phyloP scores from a whole-genome alignment of 2,888 invertebrate genomes.

The Pogonocherus hispidulus region DNA sequence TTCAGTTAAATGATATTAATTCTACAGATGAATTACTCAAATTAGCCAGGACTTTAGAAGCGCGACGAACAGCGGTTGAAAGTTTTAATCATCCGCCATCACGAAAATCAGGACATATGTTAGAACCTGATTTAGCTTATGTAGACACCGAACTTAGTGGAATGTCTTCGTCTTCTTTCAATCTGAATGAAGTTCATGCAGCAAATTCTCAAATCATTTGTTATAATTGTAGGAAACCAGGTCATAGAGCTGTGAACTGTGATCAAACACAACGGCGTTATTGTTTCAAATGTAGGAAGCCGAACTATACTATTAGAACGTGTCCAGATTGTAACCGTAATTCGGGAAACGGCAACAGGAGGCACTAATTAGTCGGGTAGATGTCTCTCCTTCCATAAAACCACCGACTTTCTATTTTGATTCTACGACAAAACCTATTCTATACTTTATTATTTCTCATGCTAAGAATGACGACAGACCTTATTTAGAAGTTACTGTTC shows the following conservation, averaged over 20 bases:
- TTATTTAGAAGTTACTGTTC: constrained; percentile 22
- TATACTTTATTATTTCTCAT: constrained; percentile 34
- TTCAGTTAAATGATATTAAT: constrained; percentile 23
- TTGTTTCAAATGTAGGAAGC: constrained; percentile 34
- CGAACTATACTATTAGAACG: constrained; percentile 33
- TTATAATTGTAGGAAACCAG: constrained; percentile 33
- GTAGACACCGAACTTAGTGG: neutral
- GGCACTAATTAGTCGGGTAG: neutral
- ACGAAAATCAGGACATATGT: constrained; percentile 6
- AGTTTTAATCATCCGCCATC: constrained; percentile 18
- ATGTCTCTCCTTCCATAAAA: neutral
- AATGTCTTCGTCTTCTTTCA: constrained; percentile 6
- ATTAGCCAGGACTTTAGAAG: constrained; percentile 38
- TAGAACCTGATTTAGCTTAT: constrained; percentile 37
- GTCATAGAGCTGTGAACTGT: constrained; percentile 31
- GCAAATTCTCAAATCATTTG: too few relatives aligned
- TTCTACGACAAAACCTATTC: constrained; percentile 2
- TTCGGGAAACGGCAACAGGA: neutral
- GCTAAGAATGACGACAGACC: constrained; percentile 32
- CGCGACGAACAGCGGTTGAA: constrained; percentile 21
- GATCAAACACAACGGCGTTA: constrained; percentile 1
- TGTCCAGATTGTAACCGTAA: constrained; percentile 29
- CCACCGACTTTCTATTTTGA: neutral
- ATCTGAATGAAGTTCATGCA: neutral
- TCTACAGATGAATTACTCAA: constrained; percentile 31